Conservation (phyloP, 2,888 invertebrate species). For the Amblyjoppa proteus region DNA sequence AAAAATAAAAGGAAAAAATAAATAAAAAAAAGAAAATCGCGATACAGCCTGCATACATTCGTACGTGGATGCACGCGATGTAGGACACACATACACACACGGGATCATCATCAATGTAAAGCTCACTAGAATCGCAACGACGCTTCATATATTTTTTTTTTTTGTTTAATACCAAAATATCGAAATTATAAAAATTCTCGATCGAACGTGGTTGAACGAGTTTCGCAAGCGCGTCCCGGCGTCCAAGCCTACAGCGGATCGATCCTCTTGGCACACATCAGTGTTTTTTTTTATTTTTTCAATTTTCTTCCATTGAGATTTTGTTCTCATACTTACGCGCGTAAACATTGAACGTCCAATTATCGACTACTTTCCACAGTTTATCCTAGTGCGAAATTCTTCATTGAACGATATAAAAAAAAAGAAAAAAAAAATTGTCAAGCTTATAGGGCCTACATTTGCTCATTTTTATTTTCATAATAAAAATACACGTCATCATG, state of each 20-base stretch:
- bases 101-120: conserved; percentile 58
- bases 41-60: conserved; percentile 73
- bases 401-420: conserved; percentile 58
- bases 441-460: conserved; percentile 75
- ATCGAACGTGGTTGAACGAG: conserved; percentile 59
- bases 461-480: conserved; percentile 74
- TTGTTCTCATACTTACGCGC: conserved; percentile 54
- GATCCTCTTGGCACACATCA: background rate
- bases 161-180: conserved; percentile 54
- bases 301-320: conserved; percentile 49
- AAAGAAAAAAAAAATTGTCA: conserved; percentile 50
- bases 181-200: conserved; percentile 68
- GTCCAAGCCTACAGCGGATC: background rate
- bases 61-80: conserved; percentile 67
- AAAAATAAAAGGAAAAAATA: conserved; percentile 27
- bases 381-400: conserved; percentile 60
- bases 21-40: conserved; percentile 29
- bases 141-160: conserved; percentile 9
- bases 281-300: conserved; percentile 46
- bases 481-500: conserved; percentile 71
- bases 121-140: conserved; percentile 50
- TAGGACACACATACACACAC: conserved; percentile 62
- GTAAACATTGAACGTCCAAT: conserved; percentile 50
- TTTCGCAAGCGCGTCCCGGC: conserved; percentile 33
- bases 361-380: conserved; percentile 54